Base-by-base conservation (phyloP, 2,113 vertebrate species). In the Pogonocichla stellata region DNA sequence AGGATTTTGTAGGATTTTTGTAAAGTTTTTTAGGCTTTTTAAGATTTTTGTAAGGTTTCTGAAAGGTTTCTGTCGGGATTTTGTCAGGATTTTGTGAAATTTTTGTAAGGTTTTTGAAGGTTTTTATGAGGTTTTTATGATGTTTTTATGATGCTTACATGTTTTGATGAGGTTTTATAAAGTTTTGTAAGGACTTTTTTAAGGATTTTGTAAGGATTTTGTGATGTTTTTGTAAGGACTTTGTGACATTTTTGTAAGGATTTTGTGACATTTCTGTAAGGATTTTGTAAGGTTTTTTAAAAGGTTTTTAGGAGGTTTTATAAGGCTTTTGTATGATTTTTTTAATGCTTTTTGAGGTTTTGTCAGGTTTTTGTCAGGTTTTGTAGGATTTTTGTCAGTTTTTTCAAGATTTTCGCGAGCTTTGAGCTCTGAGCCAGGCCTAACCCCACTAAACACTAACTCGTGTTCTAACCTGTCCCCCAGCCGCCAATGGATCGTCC, bases 401-500 rank as follows among this genome's bases (percentile, higher is more conserved):
- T 28, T 28, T 28, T 10, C 50, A 28, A 28, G 31, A 12, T n/a
- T 84, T 65, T 5, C 4, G 0, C 6, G 0, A 14, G 12, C 38
- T 54, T n/a, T 65, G 80, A 74, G 67, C 80, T 75, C 82, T 53
- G 56, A 14, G 72, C 72, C 10, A 1, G 29, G 57, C 87, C 8
- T 85, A 57, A 92, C 48, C 88, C 72, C 51, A 0, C 82, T 17
- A 22, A 77, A 65, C 91, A 97, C 98, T 98, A 98, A 98, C 97
- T 80, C 97, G 96, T 98, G 89, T 98, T 98, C 98, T 99, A 98
- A 98, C 98, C 98, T 97, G 91, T 98, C 98, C 96, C 98, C 98
- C 98, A 99, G 99, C 98, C 97, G 94, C 93, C 80, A 97, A 97
- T 66, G 98, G 97, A 97, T 98, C 94, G 87, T 97, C 97, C 98